These are phyloP conservation scores for Psittacula derbiana DNA, from an alignment of 2,797 vertebrate species.

Conservation along the genomic window DNA sequence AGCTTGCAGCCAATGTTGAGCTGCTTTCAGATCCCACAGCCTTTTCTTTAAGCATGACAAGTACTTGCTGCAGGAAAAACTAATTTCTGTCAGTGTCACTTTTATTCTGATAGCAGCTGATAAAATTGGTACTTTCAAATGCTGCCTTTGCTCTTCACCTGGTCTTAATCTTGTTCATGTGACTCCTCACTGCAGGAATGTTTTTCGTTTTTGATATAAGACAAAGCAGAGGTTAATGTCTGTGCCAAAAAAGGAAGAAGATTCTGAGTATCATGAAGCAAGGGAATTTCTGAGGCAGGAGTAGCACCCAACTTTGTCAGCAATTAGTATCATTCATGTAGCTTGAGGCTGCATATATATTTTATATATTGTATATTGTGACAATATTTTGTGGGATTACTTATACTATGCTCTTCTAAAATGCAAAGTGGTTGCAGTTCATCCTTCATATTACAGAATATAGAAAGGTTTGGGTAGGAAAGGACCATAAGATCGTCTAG, in stretches of 20 bases:
- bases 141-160: not conserved
- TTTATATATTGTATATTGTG: not conserved
- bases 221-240: not conserved
- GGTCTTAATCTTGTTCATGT: not conserved
- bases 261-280: not conserved
- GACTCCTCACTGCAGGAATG: rapidly evolving
- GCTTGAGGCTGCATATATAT: not conserved
- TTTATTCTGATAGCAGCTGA: not conserved
- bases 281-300: not conserved
- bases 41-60: not conserved
- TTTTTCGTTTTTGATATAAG: not conserved
- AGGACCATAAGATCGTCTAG: not conserved
- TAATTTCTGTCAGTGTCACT: not conserved
- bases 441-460: not conserved
- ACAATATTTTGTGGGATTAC: not conserved
- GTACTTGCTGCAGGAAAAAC: not conserved
- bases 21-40: not conserved
- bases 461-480: not conserved
- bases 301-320: not conserved
- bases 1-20: not conserved
- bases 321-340: rapidly evolving
- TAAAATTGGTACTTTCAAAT: not conserved
- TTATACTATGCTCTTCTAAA: not conserved
- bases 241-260: not conserved
- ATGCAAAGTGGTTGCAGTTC: not conserved